phyloP scores from a whole-genome alignment of 2,888 invertebrate species.

The Chromoteleia sp. region DNA sequence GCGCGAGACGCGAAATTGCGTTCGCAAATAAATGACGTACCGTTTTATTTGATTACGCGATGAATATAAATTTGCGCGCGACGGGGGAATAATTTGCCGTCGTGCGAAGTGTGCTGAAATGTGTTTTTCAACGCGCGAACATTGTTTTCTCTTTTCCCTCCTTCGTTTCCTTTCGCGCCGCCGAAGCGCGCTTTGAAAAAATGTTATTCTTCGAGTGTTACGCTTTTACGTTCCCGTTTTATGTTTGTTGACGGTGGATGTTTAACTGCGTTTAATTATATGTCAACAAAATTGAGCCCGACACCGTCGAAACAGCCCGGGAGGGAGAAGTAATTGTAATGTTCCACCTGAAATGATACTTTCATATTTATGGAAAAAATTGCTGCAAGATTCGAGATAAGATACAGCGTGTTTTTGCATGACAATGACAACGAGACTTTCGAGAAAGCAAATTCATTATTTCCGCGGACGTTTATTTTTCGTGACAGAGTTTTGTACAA shows the following conservation, averaged over 20 bases:
- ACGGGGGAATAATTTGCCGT: conserved; percentile 34
- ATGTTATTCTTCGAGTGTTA: conserved; percentile 8
- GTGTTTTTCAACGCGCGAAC: conserved; percentile 5
- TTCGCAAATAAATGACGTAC: conserved; percentile 39
- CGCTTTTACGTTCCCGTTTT: conserved; percentile 10
- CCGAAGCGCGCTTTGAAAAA: conserved; percentile 1
- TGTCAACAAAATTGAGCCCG: conserved; percentile 29
- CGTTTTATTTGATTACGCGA: conserved; percentile 41
- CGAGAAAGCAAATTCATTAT: conserved; percentile 50
- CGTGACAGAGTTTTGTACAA: conserved; percentile 40
- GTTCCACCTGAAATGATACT: conserved; percentile 60
- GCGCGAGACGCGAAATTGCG: conserved; percentile 23
- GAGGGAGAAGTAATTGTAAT: conserved; percentile 40
- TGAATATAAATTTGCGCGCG: conserved; percentile 28
- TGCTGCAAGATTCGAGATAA: conserved; percentile 51
- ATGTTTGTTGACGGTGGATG: conserved; percentile 16
- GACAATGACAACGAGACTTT: conserved; percentile 45
- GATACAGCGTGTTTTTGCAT: conserved; percentile 51
- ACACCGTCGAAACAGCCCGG: background rate
- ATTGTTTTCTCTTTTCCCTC: background rate
- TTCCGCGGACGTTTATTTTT: conserved; percentile 33
- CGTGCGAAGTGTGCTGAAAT: conserved; percentile 10
- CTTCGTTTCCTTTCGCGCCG: background rate
- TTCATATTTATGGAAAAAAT: conserved; percentile 53
- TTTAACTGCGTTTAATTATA: conserved; percentile 28